Conservation (phyloP, 2,797 vertebrate species). For the Parauchenoglanis punctatus region DNA sequence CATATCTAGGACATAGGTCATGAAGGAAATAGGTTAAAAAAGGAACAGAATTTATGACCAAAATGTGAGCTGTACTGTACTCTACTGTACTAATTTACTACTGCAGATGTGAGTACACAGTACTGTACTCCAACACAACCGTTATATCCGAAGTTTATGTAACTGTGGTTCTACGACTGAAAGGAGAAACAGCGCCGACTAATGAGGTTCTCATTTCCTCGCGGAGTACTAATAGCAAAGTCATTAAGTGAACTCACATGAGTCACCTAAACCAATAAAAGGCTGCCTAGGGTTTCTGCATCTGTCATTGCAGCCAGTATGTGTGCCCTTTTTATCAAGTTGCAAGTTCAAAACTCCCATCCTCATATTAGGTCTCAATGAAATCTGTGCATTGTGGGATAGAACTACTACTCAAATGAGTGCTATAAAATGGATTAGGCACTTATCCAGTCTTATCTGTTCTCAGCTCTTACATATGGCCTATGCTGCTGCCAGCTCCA, state of each 20-base stretch:
- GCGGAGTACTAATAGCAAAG: background rate
- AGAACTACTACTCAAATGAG: background rate
- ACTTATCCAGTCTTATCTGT: background rate
- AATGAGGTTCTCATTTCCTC: background rate
- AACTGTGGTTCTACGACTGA: background rate
- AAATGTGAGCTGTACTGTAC: background rate
- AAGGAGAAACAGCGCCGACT: background rate
- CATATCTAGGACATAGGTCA: conserved; percentile 15
- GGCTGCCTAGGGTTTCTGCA: background rate
- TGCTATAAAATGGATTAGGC: background rate
- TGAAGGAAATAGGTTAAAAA: conserved; percentile 15
- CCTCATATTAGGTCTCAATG: background rate
- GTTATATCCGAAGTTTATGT: background rate
- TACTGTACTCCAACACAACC: background rate
- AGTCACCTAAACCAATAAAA: background rate
- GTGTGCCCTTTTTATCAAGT: background rate
- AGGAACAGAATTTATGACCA: background rate
- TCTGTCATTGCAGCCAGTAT: background rate
- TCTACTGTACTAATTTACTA: background rate
- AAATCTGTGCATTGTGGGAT: background rate
- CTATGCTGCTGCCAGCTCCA: background rate
- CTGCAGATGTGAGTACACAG: background rate
- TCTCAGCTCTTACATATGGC: background rate
- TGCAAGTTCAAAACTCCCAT: background rate
- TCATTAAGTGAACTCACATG: background rate